phyloP scores from a whole-genome alignment of 1,140 invertebrate species.

The Ips nitidus region DNA sequence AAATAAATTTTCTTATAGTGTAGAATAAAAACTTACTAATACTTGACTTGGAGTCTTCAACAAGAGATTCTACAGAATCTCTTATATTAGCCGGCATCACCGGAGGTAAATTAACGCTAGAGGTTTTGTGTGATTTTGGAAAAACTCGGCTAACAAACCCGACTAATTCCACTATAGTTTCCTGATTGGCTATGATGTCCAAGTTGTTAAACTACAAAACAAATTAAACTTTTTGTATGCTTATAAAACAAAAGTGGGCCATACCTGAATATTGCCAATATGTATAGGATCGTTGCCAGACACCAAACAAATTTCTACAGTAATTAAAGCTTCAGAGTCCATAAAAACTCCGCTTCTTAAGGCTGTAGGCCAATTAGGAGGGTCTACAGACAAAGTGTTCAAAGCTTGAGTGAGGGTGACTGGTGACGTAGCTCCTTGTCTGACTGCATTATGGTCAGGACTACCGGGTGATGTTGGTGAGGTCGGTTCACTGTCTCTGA shows the following conservation, averaged over 20 bases:
- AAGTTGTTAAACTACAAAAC: conserved; percentile 77
- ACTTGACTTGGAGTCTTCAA: conserved; percentile 38
- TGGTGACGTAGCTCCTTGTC: conserved; percentile 57
- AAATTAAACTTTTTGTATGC: background rate
- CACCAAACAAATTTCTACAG: conserved; percentile 77
- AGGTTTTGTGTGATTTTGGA: conserved; percentile 53
- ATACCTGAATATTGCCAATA: conserved; percentile 75
- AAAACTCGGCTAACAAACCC: conserved; percentile 80
- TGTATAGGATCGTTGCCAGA: conserved; percentile 67
- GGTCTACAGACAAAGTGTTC: conserved; percentile 44
- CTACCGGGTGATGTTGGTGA: conserved; percentile 80
- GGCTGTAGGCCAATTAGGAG: conserved; percentile 34
- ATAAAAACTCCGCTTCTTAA: conserved; percentile 28
- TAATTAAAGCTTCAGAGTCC: conserved; percentile 83
- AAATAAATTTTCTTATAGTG: background rate
- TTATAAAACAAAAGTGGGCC: background rate
- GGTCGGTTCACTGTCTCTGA: conserved; percentile 87
- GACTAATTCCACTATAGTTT: conserved; percentile 90
- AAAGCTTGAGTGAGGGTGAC: conserved; percentile 63
- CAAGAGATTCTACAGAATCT: conserved; percentile 40
- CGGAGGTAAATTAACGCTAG: conserved; percentile 45
- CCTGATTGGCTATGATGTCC: conserved; percentile 95
- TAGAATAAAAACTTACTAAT: conserved; percentile 33
- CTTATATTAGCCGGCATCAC: conserved; percentile 34
- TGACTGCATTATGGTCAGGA: conserved; percentile 55